Base-by-base conservation (phyloP, 2,888 invertebrate species). In the Oscheius sp. region DNA sequence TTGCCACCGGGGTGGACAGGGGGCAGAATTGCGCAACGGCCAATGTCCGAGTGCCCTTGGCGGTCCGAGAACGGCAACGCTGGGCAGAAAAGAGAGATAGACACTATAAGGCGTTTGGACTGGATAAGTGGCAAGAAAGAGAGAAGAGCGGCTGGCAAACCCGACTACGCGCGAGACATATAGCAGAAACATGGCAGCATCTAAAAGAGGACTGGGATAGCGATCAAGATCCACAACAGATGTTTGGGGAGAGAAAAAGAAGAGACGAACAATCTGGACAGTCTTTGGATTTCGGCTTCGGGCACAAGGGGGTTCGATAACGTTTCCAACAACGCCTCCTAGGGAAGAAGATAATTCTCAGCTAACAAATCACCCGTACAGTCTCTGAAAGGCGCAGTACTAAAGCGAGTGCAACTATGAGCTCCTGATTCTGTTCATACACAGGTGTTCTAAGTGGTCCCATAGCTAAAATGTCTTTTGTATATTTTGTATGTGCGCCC, bases 11-110 rank as follows among this genome's bases (percentile, higher is more conserved):
- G 42, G 42, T 42, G 42, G 42, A 58, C 58, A 32, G 60, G 37
- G 48, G 48, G 55, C 55, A 68, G 68, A 53, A 68, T 68, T 68
- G 68, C 68, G 68, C 68, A 68, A 68, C 68, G 53, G 55, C 32
- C 55, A 55, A 2, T 55, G 68, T 29, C 48, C 32, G 51, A 53
- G 53, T 68, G 68, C 68, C 68, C 68, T 68, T 68, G 68, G 68
- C 68, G 66, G 66, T 35, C 66, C 35, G 55, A n/a, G 51, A 51
- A 66, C 53, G 66, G 37, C 42, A 60, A 33, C 32, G 32, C 59
- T 35, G 35, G 21, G 59, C 32, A 35, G 51, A 9, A 13, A 55
- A 42, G 21, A 55, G 53, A 53, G 53, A 21, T 21, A 53, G 21
- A 42, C 53, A 53, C 21, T 32, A 55, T 29, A 32, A 32, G 32